Base-by-base conservation (phyloP, 2,113 vertebrate genomes). In the Malaclemys terrapin region DNA sequence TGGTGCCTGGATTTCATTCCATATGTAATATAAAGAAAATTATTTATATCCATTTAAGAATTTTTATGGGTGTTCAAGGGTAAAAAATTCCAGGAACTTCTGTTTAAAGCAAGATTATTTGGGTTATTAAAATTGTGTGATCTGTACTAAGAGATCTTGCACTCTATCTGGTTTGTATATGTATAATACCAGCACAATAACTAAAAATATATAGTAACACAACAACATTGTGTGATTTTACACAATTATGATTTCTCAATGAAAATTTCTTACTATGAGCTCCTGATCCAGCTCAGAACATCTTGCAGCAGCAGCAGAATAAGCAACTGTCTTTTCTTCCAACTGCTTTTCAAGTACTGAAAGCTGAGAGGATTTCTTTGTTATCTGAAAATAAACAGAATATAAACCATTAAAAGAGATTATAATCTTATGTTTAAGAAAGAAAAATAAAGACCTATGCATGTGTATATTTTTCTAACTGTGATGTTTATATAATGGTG, bases 251-350 rank as follows among this genome's bases (percentile, higher is more conserved):
- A 76, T 81, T 95, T 95, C 87, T 72, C n/a, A 92, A 27, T 59
- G 12, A 91, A 10, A 93, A 87, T 13, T 47, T 91, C 89, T 98
- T 98, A 99, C 99, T 99, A 96, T 94, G 19, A 99, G 97, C 81
- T 99, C 98, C 85, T 98, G 98, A 96, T 99, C 99, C 96, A 99
- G 95, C 92, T 99, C 98, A 6, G 97, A 96, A 96, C 98, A 99
- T 96, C 98, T 99, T 95, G 98, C 97, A 56, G 98, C 98, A 94
- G 98, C 97, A 94, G 97, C 95, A 12, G 98, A 98, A 96, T 99
- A 99, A 82, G 99, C 98, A 76, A 97, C 89, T 56, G 97, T 98
- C 97, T 99, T 99, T 98, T 99, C 99, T 98, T 99, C 98, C 53
- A 99, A n/a, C 82, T 99, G 99, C 96, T 99, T 99, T 89, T 99